These are phyloP conservation scores for Arrhamphus sclerolepis DNA, from an alignment of 2,797 vertebrate genomes.

Conservation along the genomic window DNA sequence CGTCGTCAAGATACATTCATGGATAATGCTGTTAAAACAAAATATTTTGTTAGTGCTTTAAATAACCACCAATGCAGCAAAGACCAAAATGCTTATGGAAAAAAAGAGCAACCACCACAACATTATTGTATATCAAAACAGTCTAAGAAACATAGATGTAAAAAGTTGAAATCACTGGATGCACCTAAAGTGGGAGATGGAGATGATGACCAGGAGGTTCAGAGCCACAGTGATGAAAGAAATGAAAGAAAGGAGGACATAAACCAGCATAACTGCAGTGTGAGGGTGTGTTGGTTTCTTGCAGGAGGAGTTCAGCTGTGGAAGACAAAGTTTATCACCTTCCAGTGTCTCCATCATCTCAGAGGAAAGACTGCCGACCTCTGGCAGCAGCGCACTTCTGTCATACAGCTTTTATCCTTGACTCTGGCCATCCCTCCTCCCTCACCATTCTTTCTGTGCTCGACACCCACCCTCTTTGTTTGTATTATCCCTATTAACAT, in stretches of 20 bases:
- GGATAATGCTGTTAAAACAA: too few relatives aligned
- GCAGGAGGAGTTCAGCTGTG: constrained; percentile 32
- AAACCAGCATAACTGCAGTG: constrained; percentile 34
- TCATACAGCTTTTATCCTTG: background rate
- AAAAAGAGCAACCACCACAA: too few relatives aligned
- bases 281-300: constrained; percentile 2
- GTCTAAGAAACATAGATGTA: too few relatives aligned
- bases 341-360: constrained; percentile 4
- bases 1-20: background rate
- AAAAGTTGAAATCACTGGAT: background rate
- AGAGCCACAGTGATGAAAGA: constrained; percentile 46
- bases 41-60: too few relatives aligned
- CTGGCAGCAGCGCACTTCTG: background rate
- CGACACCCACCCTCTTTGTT: background rate
- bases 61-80: too few relatives aligned
- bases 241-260: constrained; percentile 51
- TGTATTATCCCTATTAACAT: too few relatives aligned
- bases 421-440: background rate
- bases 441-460: background rate
- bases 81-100: too few relatives aligned
- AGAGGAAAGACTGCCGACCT: background rate
- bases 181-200: constrained; percentile 58
- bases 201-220: constrained; percentile 59
- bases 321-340: constrained; percentile 1
- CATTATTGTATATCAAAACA: too few relatives aligned